Percentiles rank a stretch among this genome's conserved stretches.
Evolutionary conservation across 2,113 vertebrate genomes (phyloP).

Genomic region (Chlamydotis undulata): DNA sequence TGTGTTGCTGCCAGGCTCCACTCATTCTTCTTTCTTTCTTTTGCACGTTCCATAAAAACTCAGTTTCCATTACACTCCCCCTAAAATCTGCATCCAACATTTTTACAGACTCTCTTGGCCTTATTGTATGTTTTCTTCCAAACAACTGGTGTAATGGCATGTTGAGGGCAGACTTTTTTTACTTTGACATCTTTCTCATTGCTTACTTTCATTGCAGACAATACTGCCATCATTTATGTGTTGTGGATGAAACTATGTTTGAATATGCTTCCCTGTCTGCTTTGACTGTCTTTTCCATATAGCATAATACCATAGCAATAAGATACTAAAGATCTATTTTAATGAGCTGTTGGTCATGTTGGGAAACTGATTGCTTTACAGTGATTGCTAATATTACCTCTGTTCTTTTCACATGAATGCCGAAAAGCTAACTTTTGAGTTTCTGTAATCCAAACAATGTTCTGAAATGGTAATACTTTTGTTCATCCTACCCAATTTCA

Average conservation of each 20-base stretch:
- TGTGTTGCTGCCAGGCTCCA: neutral
- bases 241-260: neutral
- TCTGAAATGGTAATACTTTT: neutral
- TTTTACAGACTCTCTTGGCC: neutral
- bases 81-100: neutral
- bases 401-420: neutral
- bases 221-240: neutral
- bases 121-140: slow-evolving; percentile 2
- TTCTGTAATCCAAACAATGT: neutral
- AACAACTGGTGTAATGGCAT: neutral
- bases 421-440: neutral
- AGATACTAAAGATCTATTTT: neutral
- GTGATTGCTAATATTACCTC: neutral
- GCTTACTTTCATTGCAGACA: neutral
- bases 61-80: neutral
- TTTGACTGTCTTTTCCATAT: neutral
- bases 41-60: neutral
- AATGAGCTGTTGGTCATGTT: neutral
- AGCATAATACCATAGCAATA: neutral
- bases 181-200: neutral
- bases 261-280: neutral
- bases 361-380: neutral
- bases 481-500: neutral
- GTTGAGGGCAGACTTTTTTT: neutral
- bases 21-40: neutral